Conservation (phyloP, 2,888 invertebrate genomes). For the Cephus rjabovi region DNA sequence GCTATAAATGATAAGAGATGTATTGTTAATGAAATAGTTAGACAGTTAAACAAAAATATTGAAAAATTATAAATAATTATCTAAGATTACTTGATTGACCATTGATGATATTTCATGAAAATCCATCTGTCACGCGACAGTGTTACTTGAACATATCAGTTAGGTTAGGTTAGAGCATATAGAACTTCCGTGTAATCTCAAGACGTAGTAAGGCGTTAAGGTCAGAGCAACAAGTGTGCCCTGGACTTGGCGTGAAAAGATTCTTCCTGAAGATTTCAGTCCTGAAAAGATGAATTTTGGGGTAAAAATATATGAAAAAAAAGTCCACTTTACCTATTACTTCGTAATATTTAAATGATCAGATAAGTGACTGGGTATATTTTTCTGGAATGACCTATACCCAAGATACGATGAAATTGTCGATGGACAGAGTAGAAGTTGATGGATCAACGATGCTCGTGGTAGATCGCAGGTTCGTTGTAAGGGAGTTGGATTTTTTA, state of each 20-base stretch:
- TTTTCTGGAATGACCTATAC: background rate
- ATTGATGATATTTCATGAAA: background rate
- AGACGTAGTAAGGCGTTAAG: constrained; percentile 7
- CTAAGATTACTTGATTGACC: background rate
- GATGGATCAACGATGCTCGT: background rate
- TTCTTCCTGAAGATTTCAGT: background rate
- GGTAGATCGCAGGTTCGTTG: background rate
- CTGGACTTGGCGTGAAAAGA: constrained; percentile 8
- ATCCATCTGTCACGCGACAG: background rate
- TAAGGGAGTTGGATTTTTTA: background rate
- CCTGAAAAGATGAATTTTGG: background rate
- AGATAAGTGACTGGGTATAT: background rate
- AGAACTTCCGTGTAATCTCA: background rate
- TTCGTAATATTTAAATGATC: background rate
- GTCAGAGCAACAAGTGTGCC: constrained; percentile 38
- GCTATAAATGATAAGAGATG: background rate
- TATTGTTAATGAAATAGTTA: background rate
- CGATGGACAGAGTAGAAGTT: background rate
- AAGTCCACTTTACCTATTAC: background rate
- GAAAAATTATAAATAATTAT: background rate
- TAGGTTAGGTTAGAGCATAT: background rate
- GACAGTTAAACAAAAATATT: background rate
- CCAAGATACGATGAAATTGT: background rate
- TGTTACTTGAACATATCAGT: background rate
- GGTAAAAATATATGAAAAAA: background rate